Conservation (phyloP, 2,797 vertebrate genomes). For the Clarias laeviceps region DNA sequence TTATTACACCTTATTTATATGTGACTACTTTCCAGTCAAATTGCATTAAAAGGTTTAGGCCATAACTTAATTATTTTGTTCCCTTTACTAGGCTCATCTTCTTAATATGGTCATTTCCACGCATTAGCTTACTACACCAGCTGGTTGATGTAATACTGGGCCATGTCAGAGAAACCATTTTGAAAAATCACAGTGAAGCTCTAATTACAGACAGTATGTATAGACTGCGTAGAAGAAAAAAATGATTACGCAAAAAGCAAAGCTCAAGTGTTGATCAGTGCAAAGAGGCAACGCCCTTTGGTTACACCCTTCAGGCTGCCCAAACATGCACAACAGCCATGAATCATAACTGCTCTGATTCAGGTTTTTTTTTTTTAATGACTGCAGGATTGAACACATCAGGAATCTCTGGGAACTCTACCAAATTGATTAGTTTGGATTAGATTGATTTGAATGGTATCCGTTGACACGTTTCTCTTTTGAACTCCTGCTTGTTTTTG, state of each 20-base stretch:
- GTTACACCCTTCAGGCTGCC: neutral
- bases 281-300: constrained; percentile 5
- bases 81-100: neutral
- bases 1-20: neutral
- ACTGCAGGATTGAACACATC: constrained; percentile 32
- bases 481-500: neutral
- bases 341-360: constrained; percentile 13
- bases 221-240: neutral
- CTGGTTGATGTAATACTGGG: neutral
- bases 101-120: neutral
- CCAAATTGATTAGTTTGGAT: constrained; percentile 5
- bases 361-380: neutral
- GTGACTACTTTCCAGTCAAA: neutral
- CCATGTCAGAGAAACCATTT: neutral
- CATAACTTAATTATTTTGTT: neutral
- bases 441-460: neutral
- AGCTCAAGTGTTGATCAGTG: constrained; percentile 15
- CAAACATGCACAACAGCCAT: constrained; percentile 34
- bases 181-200: constrained; percentile 13
- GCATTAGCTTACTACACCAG: neutral
- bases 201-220: constrained; percentile 4
- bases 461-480: constrained; percentile 1
- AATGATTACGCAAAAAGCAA: constrained; percentile 28
- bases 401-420: constrained; percentile 20
- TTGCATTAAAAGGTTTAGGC: neutral